A percentile compares a stretch with the other conserved stretches of the same genome.
Conservation (phyloP, 2,888 invertebrate species). For the Rotaria macrura region DNA sequence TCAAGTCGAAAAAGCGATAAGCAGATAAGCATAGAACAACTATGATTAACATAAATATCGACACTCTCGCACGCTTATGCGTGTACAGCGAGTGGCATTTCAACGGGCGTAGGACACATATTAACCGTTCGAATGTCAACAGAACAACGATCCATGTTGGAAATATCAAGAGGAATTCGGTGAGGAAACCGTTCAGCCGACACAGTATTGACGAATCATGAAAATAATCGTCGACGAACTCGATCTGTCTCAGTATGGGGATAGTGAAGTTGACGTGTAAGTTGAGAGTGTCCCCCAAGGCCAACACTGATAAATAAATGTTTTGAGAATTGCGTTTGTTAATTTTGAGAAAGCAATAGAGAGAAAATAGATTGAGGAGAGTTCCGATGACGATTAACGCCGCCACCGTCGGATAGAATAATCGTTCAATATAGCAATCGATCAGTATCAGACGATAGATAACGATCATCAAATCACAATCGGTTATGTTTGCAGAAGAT, state of each 20-base stretch:
- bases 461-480: no score
- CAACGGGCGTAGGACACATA: slow-evolving; percentile 17
- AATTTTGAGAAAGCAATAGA: slow-evolving; percentile 27
- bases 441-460: no score
- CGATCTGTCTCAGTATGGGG: slow-evolving; percentile 1
- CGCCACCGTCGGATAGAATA: not conserved
- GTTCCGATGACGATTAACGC: slow-evolving; percentile 10
- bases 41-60: not conserved
- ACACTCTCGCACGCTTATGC: slow-evolving; percentile 17
- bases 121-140: slow-evolving; percentile 22
- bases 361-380: slow-evolving; percentile 14
- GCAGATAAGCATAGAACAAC: not conserved
- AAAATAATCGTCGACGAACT: not conserved
- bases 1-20: slow-evolving; percentile 15
- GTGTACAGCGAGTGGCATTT: slow-evolving; percentile 13
- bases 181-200: not conserved
- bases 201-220: not conserved
- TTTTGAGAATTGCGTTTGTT: slow-evolving; percentile 32
- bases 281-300: slow-evolving; percentile 23
- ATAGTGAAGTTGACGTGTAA: slow-evolving; percentile 27
- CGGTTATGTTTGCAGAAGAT: no score
- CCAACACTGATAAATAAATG: slow-evolving; percentile 24
- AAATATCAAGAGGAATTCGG: slow-evolving; percentile 16
- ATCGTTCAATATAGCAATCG: not conserved
- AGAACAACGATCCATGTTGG: slow-evolving; percentile 32